Conservation (phyloP, 1,140 invertebrate genomes). For the Tenebrio molitor region DNA sequence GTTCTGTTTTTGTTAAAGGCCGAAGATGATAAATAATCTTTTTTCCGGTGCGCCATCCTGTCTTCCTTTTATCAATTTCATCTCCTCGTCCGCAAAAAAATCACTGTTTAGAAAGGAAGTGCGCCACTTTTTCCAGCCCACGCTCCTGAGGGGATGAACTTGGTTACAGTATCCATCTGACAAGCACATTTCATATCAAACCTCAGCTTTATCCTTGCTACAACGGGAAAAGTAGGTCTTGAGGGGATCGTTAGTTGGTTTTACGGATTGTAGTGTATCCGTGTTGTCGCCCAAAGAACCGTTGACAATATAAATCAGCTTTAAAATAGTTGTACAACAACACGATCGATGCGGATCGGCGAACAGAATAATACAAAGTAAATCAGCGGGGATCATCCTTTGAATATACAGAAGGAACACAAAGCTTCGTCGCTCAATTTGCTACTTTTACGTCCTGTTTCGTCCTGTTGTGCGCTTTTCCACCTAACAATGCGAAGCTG, state of each 20-base stretch:
- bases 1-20: neutral
- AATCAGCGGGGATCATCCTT: slow-evolving; percentile 26
- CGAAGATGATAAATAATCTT: neutral
- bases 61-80: neutral
- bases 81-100: neutral
- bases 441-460: slow-evolving; percentile 5
- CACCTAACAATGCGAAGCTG: neutral
- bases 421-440: slow-evolving; percentile 29
- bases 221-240: neutral
- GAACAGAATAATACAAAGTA: neutral
- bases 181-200: slow-evolving; percentile 1
- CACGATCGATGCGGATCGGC: neutral
- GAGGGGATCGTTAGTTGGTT: neutral
- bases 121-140: neutral
- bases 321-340: slow-evolving; percentile 3
- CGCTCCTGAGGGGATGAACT: neutral
- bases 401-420: slow-evolving; percentile 15
- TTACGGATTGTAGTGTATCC: neutral
- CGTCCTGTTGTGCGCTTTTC: slow-evolving; percentile 21
- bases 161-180: neutral
- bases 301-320: slow-evolving; percentile 15
- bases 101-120: neutral
- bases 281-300: neutral
- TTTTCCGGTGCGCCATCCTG: neutral
- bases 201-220: neutral